phyloP scores from a whole-genome alignment of 2,113 vertebrate genomes.

The Lucifuga dentata region DNA sequence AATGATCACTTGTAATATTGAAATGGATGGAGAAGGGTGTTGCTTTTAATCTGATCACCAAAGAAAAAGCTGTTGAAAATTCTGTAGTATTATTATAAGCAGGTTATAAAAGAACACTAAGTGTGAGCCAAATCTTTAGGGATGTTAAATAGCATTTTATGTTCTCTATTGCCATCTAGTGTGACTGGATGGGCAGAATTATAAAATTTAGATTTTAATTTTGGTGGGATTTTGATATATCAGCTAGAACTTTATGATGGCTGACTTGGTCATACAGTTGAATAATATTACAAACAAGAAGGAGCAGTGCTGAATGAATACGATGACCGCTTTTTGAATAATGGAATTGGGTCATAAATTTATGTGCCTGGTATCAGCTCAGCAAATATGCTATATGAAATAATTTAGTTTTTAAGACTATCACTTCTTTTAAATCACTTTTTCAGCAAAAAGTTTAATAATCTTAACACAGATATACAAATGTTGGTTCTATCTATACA shows the following conservation, averaged over 20 bases:
- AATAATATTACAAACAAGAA: too few species aligned
- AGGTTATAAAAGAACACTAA: constrained; percentile 16
- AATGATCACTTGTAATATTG: constrained; percentile 12
- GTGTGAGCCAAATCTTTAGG: background rate
- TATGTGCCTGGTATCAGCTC: background rate
- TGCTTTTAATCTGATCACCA: constrained; percentile 1
- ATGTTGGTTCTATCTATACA: too few species aligned
- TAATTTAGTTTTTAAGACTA: background rate
- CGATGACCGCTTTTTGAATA: background rate
- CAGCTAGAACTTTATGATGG: too few species aligned
- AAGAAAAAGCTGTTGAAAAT: constrained; percentile 9
- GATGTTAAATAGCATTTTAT: constrained; percentile 4
- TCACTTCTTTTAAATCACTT: too few species aligned
- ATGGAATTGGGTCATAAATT: background rate
- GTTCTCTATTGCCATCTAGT: constrained; percentile 73
- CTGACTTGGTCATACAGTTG: too few species aligned
- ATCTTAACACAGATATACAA: too few species aligned
- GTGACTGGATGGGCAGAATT: constrained; percentile 29
- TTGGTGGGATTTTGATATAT: background rate
- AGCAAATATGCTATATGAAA: background rate
- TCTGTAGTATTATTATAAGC: background rate
- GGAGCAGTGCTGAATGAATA: background rate
- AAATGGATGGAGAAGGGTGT: background rate
- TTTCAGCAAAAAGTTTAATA: too few species aligned
- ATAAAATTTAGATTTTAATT: background rate